Evolutionary conservation across 2,888 invertebrate species (phyloP).

Genomic region (Mythimna impura): DNA sequence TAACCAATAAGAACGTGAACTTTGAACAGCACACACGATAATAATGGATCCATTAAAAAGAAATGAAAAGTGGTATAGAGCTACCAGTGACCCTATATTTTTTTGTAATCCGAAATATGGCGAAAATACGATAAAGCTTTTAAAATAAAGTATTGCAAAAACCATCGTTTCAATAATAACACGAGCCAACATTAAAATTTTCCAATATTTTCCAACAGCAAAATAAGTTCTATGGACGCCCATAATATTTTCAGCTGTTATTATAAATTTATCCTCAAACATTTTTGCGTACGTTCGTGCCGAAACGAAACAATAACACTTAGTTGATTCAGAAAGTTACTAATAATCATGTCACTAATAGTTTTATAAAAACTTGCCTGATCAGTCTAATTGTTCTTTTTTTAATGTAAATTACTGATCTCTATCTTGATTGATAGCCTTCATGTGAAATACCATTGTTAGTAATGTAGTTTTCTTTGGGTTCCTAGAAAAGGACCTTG

Average conservation of each 20-base stretch:
- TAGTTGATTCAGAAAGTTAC: not conserved
- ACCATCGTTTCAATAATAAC: not conserved
- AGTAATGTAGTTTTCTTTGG: no score
- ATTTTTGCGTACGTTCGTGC: not conserved
- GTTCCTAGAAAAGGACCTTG: no score
- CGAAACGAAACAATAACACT: not conserved
- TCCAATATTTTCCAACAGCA: not conserved
- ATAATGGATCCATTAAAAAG: not conserved
- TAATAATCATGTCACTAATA: not conserved
- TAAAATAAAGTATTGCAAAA: not conserved
- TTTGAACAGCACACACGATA: not conserved
- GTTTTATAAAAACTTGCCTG: not conserved
- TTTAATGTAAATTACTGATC: not conserved
- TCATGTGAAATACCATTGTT: not conserved
- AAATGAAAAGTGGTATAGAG: not conserved
- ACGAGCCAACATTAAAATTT: slow-evolving; percentile 16
- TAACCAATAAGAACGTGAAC: not conserved
- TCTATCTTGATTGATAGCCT: slow-evolving; percentile 4
- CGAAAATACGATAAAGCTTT: not conserved
- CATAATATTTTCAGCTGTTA: slow-evolving; percentile 20
- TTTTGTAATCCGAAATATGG: not conserved
- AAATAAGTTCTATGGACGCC: slow-evolving; percentile 25
- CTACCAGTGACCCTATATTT: not conserved
- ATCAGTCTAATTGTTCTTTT: not conserved
- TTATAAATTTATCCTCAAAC: slow-evolving; percentile 13